A percentile compares a stretch with the other conserved stretches of the same genome.
phyloP scores from a whole-genome alignment of 2,113 vertebrate species.

The Murina feae region DNA sequence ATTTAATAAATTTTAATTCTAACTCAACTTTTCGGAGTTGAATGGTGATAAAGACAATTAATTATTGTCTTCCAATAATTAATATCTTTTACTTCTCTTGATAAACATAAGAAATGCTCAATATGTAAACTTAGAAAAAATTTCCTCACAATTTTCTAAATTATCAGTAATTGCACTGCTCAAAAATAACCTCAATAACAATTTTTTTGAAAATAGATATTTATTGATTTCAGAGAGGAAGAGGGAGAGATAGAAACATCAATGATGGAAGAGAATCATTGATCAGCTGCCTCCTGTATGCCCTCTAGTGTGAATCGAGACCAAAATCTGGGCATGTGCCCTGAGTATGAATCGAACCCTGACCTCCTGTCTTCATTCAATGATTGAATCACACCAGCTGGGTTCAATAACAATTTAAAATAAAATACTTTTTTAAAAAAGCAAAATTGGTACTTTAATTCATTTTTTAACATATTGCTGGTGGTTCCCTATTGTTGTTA shows the following conservation, averaged over 20 bases:
- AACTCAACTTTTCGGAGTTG: not conserved
- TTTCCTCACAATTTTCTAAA: not conserved
- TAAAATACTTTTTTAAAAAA: not conserved
- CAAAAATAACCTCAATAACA: slow-evolving; percentile 1
- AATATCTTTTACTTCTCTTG: not conserved
- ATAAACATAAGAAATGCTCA: slow-evolving; percentile 15
- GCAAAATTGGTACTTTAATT: not conserved
- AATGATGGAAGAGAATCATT: too few relatives aligned
- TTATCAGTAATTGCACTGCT: not conserved
- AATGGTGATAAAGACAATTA: not conserved
- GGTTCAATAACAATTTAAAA: not conserved
- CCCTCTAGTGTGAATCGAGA: too few relatives aligned
- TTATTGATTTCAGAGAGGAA: too few relatives aligned
- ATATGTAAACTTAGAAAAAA: not conserved
- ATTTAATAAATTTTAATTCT: slow-evolving; percentile 4
- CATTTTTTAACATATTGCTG: not conserved
- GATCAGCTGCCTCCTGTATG: too few relatives aligned
- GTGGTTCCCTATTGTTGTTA: not conserved
- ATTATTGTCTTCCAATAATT: not conserved
- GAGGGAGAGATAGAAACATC: too few relatives aligned
- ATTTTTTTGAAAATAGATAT: not conserved
- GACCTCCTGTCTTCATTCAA: too few relatives aligned
- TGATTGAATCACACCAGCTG: too few relatives aligned
- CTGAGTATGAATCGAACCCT: too few relatives aligned
- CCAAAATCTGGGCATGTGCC: too few relatives aligned